Base-by-base conservation (phyloP, 2,113 vertebrate species). In the Corythornis vintsioides region DNA sequence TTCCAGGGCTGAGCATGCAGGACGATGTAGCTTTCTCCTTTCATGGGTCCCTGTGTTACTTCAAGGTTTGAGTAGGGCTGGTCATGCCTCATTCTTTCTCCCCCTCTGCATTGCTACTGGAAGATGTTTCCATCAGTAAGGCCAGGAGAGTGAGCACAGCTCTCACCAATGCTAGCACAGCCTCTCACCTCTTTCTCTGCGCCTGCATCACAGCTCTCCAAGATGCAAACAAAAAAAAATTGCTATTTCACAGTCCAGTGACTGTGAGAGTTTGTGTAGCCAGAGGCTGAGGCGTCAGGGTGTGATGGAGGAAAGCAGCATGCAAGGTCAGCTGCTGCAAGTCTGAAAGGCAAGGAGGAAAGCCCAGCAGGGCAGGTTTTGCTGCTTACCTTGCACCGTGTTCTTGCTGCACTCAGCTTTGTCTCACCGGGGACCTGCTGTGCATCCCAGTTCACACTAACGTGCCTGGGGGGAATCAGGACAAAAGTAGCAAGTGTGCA, bases 211-310 rank as follows among this genome's bases (percentile, higher is more conserved):
- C 52, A 73, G 82, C 56, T 77, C 13, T 2, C 76, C 67, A 43
- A 77, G 72, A 64, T 60, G 70, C 35, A 74, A 48, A 29, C 0
- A 1, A n/a, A 66, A 45, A 77, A 77, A 86, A 86, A 48, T 56
- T 88, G 69, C 85, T 91, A 88, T 95, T 95, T 95, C 94, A 92
- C 93, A 85, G 91, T n/a, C 88, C 82, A 33, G 75, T 73, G 85
- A 38, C 82, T 31, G 40, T 16, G 67, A 73, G 85, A 59, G 17
- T 64, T 22, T 53, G 78, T 14, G 45, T 11, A 59, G 75, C 67
- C 6, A 1, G 71, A 86, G 80, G 76, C 52, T 6, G 3, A 89
- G 63, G 74, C 1, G 1, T 47, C 52, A 70, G 64, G 59, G 45
- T 6, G 3, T 9, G 74, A 21, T 2, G 59, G 35, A n/a, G 67